phyloP scores from a whole-genome alignment of 2,888 invertebrate genomes.

The Melangyna quadrimaculata region DNA sequence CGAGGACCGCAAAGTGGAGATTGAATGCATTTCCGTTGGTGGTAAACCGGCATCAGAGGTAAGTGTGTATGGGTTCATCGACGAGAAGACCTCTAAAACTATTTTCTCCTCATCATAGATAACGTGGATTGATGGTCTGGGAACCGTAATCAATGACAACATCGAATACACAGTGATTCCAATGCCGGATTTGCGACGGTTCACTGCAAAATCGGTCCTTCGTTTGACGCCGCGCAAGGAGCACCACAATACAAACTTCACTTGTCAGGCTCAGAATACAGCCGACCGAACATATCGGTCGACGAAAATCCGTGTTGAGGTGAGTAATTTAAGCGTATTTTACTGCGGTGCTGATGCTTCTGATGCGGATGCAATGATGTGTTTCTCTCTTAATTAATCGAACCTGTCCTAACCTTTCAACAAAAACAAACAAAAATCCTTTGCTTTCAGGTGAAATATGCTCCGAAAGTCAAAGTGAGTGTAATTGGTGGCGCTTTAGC shows the following conservation, averaged over 20 bases:
- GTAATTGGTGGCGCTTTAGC: slow-evolving; percentile 83
- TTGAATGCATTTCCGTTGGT: slow-evolving; percentile 94
- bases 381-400: slow-evolving; percentile 14
- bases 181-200: slow-evolving; percentile 90
- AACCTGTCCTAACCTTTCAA: background rate
- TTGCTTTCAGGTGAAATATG: slow-evolving; percentile 90
- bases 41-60: slow-evolving; percentile 97
- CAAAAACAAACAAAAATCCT: background rate
- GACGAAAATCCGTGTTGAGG: slow-evolving; percentile 90
- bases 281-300: slow-evolving; percentile 93
- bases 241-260: slow-evolving; percentile 94
- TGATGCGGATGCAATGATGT: background rate
- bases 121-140: slow-evolving; percentile 95
- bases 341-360: background rate
- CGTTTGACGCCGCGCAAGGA: slow-evolving; percentile 92
- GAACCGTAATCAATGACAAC: slow-evolving; percentile 90
- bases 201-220: slow-evolving; percentile 91
- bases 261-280: slow-evolving; percentile 95
- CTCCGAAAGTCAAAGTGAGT: slow-evolving; percentile 91
- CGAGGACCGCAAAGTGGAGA: slow-evolving; percentile 93
- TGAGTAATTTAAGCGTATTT: slow-evolving; percentile 78
- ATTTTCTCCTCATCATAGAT: slow-evolving; percentile 83
- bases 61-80: slow-evolving; percentile 76
- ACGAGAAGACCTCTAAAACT: slow-evolving; percentile 6
- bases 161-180: slow-evolving; percentile 89